These are phyloP conservation scores for Parazoanthus swiftii DNA, from an alignment of 92 coral and sea anemone species.

Conservation along the genomic window DNA sequence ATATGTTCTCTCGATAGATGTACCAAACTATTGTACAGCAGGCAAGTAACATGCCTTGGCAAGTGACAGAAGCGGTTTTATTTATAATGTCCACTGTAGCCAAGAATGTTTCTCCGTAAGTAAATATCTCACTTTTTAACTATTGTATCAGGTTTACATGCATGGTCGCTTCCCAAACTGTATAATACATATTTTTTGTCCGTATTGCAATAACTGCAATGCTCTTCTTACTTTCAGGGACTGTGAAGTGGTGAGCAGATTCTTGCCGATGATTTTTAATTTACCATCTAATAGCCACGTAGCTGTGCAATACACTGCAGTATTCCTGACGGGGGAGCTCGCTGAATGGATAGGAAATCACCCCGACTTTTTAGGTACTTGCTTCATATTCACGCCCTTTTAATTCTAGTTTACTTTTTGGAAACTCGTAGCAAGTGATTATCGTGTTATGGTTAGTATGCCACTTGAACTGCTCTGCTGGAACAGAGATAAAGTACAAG, in stretches of 20 bases:
- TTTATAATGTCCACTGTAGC: slow-evolving; percentile 98
- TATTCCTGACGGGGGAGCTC: slow-evolving; percentile 86
- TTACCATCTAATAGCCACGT: slow-evolving; percentile 72
- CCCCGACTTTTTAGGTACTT: slow-evolving; percentile 75
- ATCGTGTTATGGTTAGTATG: no score
- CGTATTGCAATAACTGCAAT: background rate
- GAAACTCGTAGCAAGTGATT: no score
- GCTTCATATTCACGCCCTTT: background rate
- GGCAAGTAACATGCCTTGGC: slow-evolving; percentile 77
- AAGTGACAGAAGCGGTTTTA: slow-evolving; percentile 79
- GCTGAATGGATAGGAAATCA: slow-evolving; percentile 90
- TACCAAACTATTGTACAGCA: slow-evolving; percentile 75
- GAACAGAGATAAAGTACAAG: no score
- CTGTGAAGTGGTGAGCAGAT: slow-evolving; percentile 69
- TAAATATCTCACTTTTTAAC: background rate
- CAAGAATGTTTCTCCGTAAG: slow-evolving; percentile 84
- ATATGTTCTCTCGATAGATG: slow-evolving; percentile 56
- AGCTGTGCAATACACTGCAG: slow-evolving; percentile 82
- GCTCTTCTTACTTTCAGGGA: slow-evolving; percentile 39
- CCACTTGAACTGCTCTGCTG: no score
- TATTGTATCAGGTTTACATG: background rate
- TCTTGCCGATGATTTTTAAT: slow-evolving; percentile 71
- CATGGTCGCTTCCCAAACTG: background rate
- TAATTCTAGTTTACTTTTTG: background rate
- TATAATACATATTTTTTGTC: background rate